Base-by-base conservation (phyloP, 2,888 invertebrate genomes). In the Platycheirus rosarum region DNA sequence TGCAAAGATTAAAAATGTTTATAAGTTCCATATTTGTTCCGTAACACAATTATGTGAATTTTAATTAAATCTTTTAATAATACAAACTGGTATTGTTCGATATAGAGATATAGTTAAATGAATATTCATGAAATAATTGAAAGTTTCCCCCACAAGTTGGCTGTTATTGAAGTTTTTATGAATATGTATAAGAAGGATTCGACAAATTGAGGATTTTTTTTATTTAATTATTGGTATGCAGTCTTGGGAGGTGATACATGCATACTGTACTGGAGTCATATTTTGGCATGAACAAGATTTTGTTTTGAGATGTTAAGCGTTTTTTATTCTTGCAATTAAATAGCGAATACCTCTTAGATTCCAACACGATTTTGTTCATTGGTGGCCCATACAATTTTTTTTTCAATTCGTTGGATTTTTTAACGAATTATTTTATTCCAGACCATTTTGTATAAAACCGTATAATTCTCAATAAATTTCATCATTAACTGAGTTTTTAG, bases 41-140 rank as follows among this genome's bases (percentile, higher is more conserved):
- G 68, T 37, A 40, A 11, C 48, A 68, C 62, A 73, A 73, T 73
- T 78, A 78, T 66, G 53, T 53, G 66, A 78, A n/a, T 73, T 57
- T 66, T 78, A 79, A 79, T 79, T 68, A 79, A 74, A 79, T 53
- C 51, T 40, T 62, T 48, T 68, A 35, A 57, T 16, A 29, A 49
- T 1, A 32, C 7, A 32, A 32, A 32, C 51, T 35, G 53, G 35
- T 53, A 53, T 35, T 53, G 53, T 35, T 35, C 53, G 35, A 16
- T n/a, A 11, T 23, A 13, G 18, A 2, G n/a, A 6, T 13, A 0
- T 23, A 49, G 32, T 35, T 51, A 7, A 32, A 53, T 53, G 53
- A 53, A 53, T 53, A 53, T 53, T 53, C 53, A 53, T 53, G 32
- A 8, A 20, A 53, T 20, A 51, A 49, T 53, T 53, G 18, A 35